Conservation (phyloP, 2,797 vertebrate species). For the Thamnophis elegans region DNA sequence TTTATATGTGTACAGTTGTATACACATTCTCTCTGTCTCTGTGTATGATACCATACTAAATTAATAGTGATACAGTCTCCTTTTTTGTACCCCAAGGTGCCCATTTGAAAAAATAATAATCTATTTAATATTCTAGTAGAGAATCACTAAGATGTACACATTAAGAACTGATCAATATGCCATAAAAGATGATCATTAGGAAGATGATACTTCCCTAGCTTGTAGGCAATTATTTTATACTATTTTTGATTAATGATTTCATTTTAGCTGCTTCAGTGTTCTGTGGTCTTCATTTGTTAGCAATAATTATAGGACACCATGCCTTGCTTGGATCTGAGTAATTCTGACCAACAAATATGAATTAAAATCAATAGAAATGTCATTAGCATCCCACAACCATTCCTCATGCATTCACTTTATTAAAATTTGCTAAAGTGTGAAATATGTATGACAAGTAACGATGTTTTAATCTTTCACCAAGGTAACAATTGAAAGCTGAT, state of each 20-base stretch:
- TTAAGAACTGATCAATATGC: conserved; percentile 61
- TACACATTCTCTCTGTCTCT: not conserved
- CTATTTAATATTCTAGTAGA: conserved; percentile 50
- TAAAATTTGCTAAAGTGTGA: conserved; percentile 78
- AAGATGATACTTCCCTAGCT: conserved; percentile 59
- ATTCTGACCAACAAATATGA: conserved; percentile 69
- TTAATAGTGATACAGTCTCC: not conserved
- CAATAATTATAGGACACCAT: conserved; percentile 64
- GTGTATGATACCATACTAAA: not conserved
- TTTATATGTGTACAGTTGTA: not conserved
- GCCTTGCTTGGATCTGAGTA: conserved; percentile 66
- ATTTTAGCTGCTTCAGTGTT: conserved; percentile 68
- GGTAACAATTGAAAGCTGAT: conserved; percentile 80
- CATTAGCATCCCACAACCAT: conserved; percentile 71
- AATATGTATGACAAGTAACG: conserved; percentile 75
- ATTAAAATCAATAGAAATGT: conserved; percentile 78
- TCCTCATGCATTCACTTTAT: conserved; percentile 77
- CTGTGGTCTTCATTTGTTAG: conserved; percentile 70
- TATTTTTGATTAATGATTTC: conserved; percentile 72
- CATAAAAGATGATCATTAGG: conserved; percentile 62
- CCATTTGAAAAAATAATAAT: conserved; percentile 17
- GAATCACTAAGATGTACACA: conserved; percentile 42
- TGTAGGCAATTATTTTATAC: conserved; percentile 66
- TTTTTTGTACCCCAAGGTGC: not conserved
- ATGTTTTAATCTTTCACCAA: conserved; percentile 78